Evolutionary conservation across 2,888 invertebrate species (phyloP), one percentile per base, ranked within the genome.

Genomic region (Salticus scenicus): DNA sequence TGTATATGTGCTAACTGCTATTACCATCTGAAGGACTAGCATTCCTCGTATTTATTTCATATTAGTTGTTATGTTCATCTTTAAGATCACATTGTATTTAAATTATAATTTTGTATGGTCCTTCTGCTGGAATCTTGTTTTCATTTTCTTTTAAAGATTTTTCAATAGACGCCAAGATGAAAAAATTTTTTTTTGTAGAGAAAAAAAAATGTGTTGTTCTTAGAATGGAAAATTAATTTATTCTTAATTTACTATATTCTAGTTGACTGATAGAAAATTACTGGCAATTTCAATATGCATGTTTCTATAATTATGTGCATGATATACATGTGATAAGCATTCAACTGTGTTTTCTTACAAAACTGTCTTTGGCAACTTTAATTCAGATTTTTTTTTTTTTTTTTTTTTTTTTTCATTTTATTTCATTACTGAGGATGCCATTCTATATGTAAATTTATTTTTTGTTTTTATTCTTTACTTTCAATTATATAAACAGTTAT

Each of bases 1-100:
- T 85, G 84, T 70, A 57, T 79, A 57, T 85, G 84, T 85, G 84
- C 84, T 33, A 85, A 85, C 41, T 85, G 73, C 47, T 85, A 85
- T 24, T 85, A 85, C 27, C 78, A 85, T 71, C 27, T 17, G 57
- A 24, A 57, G 57, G 12, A n/a, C 4, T 37, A 37, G 37, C 4
- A 37, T 37, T 37, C 17, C 47, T 47, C 17, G 17, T 17, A 2
- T 47, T 17, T 47, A 14, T 57, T 57, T 57, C 24, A 57, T n/a
- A 17, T 5, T 47, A 47, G 17, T 14, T 12, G 10, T 47, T 47
- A 5, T 47, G 7, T 47, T 10, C 37, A 37, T 7, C 5, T 37
- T 17, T 17, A 10, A 10, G 17, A 14, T 47, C 14, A 47, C 17
- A 47, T 47, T 17, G 12, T 37, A 47, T 47, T 47, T 47, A 47